Evolutionary conservation across 2,888 invertebrate genomes (phyloP), one percentile per base, ranked within the genome.

Genomic region (Drosophila trichaetosa): DNA sequence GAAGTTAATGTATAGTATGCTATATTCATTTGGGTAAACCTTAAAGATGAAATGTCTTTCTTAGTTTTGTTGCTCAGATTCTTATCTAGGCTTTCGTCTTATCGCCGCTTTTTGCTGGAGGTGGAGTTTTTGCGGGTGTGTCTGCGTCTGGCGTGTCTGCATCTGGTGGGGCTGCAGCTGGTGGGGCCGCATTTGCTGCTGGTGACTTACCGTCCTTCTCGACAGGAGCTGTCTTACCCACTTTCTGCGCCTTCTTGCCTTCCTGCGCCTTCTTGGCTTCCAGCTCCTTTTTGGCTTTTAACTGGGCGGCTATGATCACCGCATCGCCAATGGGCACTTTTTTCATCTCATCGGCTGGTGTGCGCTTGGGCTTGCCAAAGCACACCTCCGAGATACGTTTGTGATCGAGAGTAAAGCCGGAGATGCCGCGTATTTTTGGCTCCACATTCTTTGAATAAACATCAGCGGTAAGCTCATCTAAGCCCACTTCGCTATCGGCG

Each of bases 381-480:
- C 85, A 85, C 0, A 85, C 56, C 10, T 85, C 87, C 7, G 87
- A 16, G 2, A 87, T 7, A 2, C 52, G 36, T 4, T 33, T 51
- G 31, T 85, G 88, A 0, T 65, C n/a, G 11, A 83, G 38, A 48
- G 53, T 59, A 49, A 63, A 83, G 7, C 79, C 84, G 1, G 62
- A 29, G 0, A 82, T 63, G 2, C 96, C 96, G 6, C 97, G 94
- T 60, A 98, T 94, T 48, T 93, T 89, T 0, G 94, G 93, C 77
- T 96, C 95, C 4, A 95, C 74, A 80, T 95, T 95, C 5, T 95
- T 93, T 24, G 94, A 93, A 92, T 97, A 97, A 46, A 99, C 94
- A 92, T 98, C 97, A 1, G 95, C 95, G 27, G 96, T 94, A 1
- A 98, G 94, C 91, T 98, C 98, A 36, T 95, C 95, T 0, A 95